Conservation (phyloP, 2,113 vertebrate genomes). For the Tetrax tetrax region DNA sequence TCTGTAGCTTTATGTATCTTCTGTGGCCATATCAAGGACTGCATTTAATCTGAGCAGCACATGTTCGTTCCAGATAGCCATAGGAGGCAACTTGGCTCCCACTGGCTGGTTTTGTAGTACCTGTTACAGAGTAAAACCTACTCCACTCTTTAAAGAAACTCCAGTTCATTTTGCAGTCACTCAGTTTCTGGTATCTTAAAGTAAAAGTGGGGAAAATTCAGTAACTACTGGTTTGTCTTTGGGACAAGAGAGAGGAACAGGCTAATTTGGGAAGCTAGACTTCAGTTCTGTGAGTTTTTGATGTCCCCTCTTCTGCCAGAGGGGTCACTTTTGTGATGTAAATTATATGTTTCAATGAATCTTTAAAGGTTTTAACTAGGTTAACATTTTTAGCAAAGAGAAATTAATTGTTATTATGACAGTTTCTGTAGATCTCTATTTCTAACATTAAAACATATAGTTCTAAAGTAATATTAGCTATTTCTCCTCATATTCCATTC, state of each 20-base stretch:
- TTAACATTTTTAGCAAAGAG: not conserved
- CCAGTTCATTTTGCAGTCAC: not conserved
- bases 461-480: not conserved
- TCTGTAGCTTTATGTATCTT: constrained; percentile 1
- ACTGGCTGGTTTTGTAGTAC: not conserved
- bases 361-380: not conserved
- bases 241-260: not conserved
- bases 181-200: not conserved
- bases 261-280: not conserved
- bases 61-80: not conserved
- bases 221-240: not conserved
- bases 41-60: not conserved
- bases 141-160: not conserved
- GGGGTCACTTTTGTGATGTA: not conserved
- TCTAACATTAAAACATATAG: not conserved
- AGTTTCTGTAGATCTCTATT: not conserved
- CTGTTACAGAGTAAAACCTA: not conserved
- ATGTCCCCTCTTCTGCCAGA: not conserved
- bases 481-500: not conserved
- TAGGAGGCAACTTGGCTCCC: not conserved
- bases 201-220: not conserved
- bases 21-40: constrained; percentile 1
- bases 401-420: not conserved
- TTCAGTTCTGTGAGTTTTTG: not conserved
- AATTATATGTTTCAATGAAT: not conserved